A percentile compares a stretch with the other conserved stretches of the same genome.
These are phyloP conservation scores for Porites lutea DNA, from an alignment of 64 coral and sea anemone species.

Conservation along the genomic window DNA sequence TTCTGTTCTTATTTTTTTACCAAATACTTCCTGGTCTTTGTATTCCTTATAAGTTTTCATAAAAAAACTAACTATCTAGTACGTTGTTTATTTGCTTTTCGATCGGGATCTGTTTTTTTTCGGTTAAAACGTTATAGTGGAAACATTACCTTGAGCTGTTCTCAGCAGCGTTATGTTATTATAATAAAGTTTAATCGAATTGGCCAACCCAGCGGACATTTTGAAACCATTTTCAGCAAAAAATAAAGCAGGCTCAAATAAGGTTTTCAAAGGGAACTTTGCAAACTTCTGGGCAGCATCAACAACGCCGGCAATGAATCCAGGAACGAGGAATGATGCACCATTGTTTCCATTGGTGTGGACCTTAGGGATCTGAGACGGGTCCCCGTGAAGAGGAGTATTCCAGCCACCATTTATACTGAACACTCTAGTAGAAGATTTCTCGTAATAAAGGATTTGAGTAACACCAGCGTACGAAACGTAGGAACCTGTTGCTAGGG, in stretches of 20 bases:
- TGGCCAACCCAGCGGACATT: constrained; percentile 57
- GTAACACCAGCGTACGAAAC: constrained; percentile 86
- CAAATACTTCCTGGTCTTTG: too few species aligned
- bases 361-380: constrained; percentile 64
- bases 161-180: constrained; percentile 76
- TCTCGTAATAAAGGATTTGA: constrained; percentile 89
- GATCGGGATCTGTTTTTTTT: too few species aligned
- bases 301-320: constrained; percentile 81
- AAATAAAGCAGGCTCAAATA: constrained; percentile 88
- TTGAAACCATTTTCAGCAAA: constrained; percentile 93
- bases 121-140: too few species aligned
- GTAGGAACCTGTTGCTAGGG: constrained; percentile 79
- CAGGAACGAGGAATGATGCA: constrained; percentile 85
- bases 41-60: too few species aligned
- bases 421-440: constrained; percentile 56
- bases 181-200: constrained; percentile 68
- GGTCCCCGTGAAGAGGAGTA: constrained; percentile 60
- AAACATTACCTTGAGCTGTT: constrained; percentile 68
- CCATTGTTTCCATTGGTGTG: constrained; percentile 69
- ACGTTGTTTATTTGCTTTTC: too few species aligned
- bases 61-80: too few species aligned
- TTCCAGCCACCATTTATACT: constrained; percentile 89
- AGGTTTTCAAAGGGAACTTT: constrained; percentile 72
- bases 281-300: constrained; percentile 75
- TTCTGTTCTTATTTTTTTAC: too few species aligned